A percentile compares a stretch with the other conserved stretches of the same genome.
Conservation (phyloP, 2,797 vertebrate species). For the Siniperca scherzeri region DNA sequence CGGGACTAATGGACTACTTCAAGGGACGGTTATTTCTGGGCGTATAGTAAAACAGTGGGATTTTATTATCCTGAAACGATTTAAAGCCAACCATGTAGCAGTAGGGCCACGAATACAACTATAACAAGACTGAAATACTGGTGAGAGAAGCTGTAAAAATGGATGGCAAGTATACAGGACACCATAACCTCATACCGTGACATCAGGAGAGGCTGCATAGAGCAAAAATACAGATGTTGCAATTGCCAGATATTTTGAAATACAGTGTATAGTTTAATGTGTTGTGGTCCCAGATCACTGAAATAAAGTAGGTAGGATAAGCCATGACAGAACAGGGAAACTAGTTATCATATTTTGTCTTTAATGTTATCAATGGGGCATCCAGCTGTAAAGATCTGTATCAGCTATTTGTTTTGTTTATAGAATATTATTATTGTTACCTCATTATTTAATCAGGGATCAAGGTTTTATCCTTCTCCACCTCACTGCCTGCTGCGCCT, state of each 20-base stretch:
- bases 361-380: not conserved
- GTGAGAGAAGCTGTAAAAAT: constrained; percentile 1
- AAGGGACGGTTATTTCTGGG: constrained; percentile 42
- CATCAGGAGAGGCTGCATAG: not conserved
- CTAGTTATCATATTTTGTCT: not conserved
- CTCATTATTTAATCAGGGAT: not conserved
- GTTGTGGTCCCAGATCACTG: not conserved
- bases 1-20: constrained; percentile 55
- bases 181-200: not conserved
- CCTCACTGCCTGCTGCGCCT: too few species aligned
- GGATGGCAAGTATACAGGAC: not conserved
- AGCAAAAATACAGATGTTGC: not conserved
- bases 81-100: not conserved
- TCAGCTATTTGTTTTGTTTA: not conserved
- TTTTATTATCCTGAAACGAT: constrained; percentile 13
- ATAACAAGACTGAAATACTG: not conserved
- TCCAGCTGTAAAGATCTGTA: not conserved
- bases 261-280: not conserved
- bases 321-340: not conserved
- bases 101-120: not conserved
- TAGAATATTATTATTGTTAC: not conserved
- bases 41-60: not conserved
- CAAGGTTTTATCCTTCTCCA: not conserved
- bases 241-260: not conserved
- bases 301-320: not conserved